Conservation (phyloP, 2,797 vertebrate species). For the Onychomys arenicola region DNA sequence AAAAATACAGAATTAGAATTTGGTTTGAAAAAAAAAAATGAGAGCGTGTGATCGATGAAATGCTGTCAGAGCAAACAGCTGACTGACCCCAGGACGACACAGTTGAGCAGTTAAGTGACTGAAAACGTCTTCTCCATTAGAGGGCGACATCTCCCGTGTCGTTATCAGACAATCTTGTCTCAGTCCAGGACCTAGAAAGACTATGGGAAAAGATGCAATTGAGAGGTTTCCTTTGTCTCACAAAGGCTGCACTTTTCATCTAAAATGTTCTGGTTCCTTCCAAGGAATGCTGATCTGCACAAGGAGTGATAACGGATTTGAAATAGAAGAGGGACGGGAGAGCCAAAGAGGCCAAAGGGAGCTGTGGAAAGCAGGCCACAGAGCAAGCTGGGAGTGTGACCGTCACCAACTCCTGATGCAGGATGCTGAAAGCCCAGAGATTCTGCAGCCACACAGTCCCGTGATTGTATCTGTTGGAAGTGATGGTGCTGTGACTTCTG, state of each 20-base stretch:
- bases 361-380: not conserved
- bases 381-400: fast-evolving
- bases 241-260: not conserved
- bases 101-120: not conserved
- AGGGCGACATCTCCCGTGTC: not conserved
- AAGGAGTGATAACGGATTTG: not conserved
- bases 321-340: not conserved
- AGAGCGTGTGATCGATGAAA: not conserved
- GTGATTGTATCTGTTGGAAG: not conserved
- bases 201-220: conserved; percentile 5
- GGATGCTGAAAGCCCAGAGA: fast-evolving
- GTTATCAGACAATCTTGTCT: not conserved
- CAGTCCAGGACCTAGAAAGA: not conserved
- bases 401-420: not conserved
- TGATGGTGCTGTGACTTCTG: not conserved
- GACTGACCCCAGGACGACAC: not conserved
- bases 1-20: conserved; percentile 20
- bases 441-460: not conserved
- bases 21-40: not conserved
- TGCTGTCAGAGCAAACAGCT: not conserved
- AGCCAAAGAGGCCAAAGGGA: not conserved
- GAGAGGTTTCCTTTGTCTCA: conserved; percentile 51
- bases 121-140: not conserved
- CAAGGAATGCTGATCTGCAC: not conserved
- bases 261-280: conserved; percentile 46